Percentiles rank a stretch among this genome's conserved stretches.
phyloP scores from a whole-genome alignment of 2,113 vertebrate species.

The Poeciliopsis turrubarensis region DNA sequence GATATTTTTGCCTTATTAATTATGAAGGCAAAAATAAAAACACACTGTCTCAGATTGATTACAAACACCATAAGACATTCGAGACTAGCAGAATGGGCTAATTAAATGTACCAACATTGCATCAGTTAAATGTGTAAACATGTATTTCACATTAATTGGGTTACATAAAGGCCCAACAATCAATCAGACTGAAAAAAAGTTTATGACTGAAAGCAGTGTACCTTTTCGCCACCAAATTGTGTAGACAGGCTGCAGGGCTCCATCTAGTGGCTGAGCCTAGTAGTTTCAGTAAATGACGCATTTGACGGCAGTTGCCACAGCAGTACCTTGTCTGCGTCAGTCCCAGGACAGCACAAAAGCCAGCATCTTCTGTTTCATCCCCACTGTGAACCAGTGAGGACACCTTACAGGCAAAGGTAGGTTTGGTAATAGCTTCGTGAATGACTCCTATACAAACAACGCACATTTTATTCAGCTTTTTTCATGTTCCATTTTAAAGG shows the following conservation, averaged over 20 bases:
- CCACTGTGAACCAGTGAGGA: slow-evolving; percentile 6
- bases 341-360: slow-evolving; percentile 6
- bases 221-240: not conserved
- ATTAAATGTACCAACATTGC: too few species aligned
- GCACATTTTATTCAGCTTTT: not conserved
- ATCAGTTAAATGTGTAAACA: too few species aligned
- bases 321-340: slow-evolving; percentile 18
- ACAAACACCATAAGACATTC: not conserved
- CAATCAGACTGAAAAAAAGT: not conserved
- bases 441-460: not conserved
- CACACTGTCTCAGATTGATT: not conserved
- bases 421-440: not conserved
- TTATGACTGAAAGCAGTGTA: not conserved
- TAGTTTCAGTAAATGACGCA: slow-evolving; percentile 20
- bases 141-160: too few species aligned
- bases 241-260: not conserved
- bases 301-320: slow-evolving; percentile 26
- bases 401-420: slow-evolving; percentile 33
- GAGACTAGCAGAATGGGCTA: too few species aligned
- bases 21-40: not conserved
- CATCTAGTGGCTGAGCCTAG: slow-evolving; percentile 21
- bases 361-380: slow-evolving; percentile 37
- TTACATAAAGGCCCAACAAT: not conserved
- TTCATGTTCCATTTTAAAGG: not conserved
- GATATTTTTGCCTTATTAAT: too few species aligned